A percentile compares a stretch with the other conserved stretches of the same genome.
These are phyloP conservation scores for Probaryconus sp. DNA, from an alignment of 1,140 invertebrate species.

Conservation along the genomic window DNA sequence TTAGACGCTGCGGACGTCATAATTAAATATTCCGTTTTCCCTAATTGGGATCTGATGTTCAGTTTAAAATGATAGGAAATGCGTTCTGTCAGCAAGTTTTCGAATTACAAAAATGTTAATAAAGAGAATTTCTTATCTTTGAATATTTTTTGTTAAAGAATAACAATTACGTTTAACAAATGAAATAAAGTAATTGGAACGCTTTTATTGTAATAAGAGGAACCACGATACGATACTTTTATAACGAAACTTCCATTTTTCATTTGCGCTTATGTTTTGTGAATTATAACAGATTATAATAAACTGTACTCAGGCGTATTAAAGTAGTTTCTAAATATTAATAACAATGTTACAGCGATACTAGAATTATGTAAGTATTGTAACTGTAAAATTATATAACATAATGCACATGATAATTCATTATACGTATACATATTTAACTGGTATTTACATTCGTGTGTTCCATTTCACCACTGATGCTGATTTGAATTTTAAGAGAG, in stretches of 20 bases:
- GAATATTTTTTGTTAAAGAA: slow-evolving; percentile 28
- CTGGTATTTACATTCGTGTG: slow-evolving; percentile 51
- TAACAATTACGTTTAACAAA: too few species aligned
- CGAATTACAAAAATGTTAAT: not conserved
- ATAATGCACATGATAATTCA: slow-evolving; percentile 53
- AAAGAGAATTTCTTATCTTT: slow-evolving; percentile 2
- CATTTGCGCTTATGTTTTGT: too few species aligned
- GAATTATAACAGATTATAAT: too few species aligned
- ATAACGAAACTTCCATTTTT: too few species aligned
- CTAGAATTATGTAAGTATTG: too few species aligned
- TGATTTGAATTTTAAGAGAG: slow-evolving; percentile 31
- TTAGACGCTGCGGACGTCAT: slow-evolving; percentile 16
- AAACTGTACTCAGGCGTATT: too few species aligned
- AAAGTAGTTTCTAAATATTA: too few species aligned
- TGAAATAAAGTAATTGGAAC: too few species aligned
- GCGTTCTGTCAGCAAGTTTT: too few species aligned
- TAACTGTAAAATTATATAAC: slow-evolving; percentile 38
- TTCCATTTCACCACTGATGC: slow-evolving; percentile 44
- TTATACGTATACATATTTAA: slow-evolving; percentile 60
- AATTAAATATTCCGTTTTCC: slow-evolving; percentile 19
- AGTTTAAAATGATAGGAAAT: too few species aligned
- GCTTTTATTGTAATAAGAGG: slow-evolving; percentile 27
- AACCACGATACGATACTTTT: slow-evolving; percentile 30
- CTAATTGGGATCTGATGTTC: slow-evolving; percentile 11
- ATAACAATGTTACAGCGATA: too few species aligned